Percentiles rank a stretch among this genome's conserved stretches.
These are phyloP conservation scores for Tragelaphus buxtoni DNA, from an alignment of 2,113 vertebrate species.

Conservation along the genomic window DNA sequence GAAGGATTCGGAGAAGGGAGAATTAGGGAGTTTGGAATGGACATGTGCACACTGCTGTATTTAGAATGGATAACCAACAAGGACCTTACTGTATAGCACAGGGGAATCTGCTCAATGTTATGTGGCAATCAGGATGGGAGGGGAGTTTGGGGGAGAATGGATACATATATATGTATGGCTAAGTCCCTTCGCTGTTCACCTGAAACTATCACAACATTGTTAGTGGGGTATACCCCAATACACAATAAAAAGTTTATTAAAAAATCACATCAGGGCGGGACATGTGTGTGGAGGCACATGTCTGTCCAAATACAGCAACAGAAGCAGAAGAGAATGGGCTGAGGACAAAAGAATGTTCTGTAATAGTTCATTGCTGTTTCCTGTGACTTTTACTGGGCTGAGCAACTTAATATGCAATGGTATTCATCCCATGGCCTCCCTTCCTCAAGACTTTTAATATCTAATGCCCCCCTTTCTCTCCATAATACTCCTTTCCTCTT, in stretches of 20 bases:
- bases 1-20: background rate
- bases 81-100: background rate
- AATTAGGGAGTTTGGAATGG: background rate
- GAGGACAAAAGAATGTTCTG: background rate
- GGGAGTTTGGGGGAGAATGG: background rate
- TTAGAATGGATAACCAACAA: background rate
- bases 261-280: background rate
- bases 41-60: background rate
- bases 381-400: background rate
- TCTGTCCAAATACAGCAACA: background rate
- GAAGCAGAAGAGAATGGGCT: background rate
- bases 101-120: background rate
- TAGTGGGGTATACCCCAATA: background rate
- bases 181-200: background rate
- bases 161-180: background rate
- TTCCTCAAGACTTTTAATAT: constrained; percentile 11
- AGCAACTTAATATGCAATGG: background rate
- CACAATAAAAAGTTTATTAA: background rate
- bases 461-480: background rate
- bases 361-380: constrained; percentile 8
- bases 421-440: background rate
- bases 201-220: background rate
- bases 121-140: background rate
- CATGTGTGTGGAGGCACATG: background rate
- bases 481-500: background rate